Conservation (phyloP, 1,140 invertebrate genomes). For the Zaprionus tsacasi region DNA sequence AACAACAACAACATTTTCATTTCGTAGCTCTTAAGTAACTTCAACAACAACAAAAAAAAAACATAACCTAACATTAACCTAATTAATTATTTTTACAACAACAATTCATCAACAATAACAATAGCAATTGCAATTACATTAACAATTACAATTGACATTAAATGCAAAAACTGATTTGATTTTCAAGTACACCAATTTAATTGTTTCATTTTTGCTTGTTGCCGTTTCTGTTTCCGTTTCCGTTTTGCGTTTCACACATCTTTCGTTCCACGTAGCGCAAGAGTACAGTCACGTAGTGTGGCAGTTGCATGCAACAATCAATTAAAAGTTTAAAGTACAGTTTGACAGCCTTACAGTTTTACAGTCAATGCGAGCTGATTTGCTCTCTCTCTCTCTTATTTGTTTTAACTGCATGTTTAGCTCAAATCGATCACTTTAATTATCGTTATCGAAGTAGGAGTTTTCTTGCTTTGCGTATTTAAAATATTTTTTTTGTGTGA, state of each 20-base stretch:
- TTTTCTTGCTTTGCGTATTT: conserved; percentile 28
- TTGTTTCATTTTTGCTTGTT: conserved; percentile 58
- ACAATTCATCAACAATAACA: conserved; percentile 59
- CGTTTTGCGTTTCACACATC: conserved; percentile 51
- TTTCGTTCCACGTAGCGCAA: conserved; percentile 27
- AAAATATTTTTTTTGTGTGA: not conserved
- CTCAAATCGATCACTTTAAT: conserved; percentile 8
- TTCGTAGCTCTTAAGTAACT: conserved; percentile 25
- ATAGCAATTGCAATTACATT: conserved; percentile 24
- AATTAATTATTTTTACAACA: conserved; percentile 14
- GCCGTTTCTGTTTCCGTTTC: conserved; percentile 54
- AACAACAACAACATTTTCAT: conserved; percentile 41
- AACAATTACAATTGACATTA: conserved; percentile 50
- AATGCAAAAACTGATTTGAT: conserved; percentile 65
- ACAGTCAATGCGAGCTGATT: conserved; percentile 25
- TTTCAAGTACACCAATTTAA: conserved; percentile 33
- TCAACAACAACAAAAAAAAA: not conserved
- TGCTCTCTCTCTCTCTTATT: conserved; percentile 7
- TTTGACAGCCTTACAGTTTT: conserved; percentile 55
- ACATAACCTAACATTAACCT: conserved; percentile 8
- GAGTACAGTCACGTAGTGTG: conserved; percentile 66
- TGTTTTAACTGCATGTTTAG: conserved; percentile 11
- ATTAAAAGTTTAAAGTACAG: conserved; percentile 45
- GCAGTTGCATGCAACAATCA: conserved; percentile 41
- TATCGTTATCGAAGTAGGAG: not conserved